Evolutionary conservation across 23 tunicate species (phyloP).

Genomic region (Ciona savignyi): DNA sequence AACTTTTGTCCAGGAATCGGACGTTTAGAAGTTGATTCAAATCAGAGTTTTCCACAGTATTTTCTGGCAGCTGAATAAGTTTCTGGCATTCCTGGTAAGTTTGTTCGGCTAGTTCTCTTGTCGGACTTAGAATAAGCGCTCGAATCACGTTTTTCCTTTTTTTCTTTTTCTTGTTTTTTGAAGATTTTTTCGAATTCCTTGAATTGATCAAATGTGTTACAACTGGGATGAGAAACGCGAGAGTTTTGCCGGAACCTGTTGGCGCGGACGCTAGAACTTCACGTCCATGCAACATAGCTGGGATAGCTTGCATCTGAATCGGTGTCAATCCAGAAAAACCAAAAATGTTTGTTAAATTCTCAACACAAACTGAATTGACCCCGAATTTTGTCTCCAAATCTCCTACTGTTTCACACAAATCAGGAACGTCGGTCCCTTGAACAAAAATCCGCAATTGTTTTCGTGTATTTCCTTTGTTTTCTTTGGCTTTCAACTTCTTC

Average conservation of each 20-base stretch:
- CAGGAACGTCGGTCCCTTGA: conserved; percentile 82
- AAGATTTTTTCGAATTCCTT: no score
- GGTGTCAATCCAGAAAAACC: conserved; percentile 63
- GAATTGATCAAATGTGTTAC: conserved; percentile 32
- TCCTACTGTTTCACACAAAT: conserved; percentile 31
- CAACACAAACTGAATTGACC: conserved; percentile 17
- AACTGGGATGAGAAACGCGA: conserved; percentile 76
- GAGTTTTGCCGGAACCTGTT: conserved; percentile 97
- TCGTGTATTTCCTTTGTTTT: background rate
- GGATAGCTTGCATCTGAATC: conserved; percentile 92
- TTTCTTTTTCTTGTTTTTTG: no score
- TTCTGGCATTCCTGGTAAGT: conserved; percentile 47
- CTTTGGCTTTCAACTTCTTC: background rate
- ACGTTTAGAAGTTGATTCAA: conserved; percentile 17
- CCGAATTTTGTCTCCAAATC: conserved; percentile 20
- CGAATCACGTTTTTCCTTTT: conserved; percentile 5
- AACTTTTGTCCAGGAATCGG: conserved; percentile 36
- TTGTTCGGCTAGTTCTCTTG: conserved; percentile 82
- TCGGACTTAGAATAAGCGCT: conserved; percentile 67
- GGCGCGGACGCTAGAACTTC: conserved; percentile 94
- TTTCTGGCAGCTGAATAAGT: conserved; percentile 11
- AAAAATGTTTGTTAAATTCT: conserved; percentile 27
- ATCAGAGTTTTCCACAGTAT: background rate
- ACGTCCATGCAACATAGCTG: conserved; percentile 74
- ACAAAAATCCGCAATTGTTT: conserved; percentile 25